Evolutionary conservation across 2,113 vertebrate genomes (phyloP).

Genomic region (Capricornis sumatraensis): DNA sequence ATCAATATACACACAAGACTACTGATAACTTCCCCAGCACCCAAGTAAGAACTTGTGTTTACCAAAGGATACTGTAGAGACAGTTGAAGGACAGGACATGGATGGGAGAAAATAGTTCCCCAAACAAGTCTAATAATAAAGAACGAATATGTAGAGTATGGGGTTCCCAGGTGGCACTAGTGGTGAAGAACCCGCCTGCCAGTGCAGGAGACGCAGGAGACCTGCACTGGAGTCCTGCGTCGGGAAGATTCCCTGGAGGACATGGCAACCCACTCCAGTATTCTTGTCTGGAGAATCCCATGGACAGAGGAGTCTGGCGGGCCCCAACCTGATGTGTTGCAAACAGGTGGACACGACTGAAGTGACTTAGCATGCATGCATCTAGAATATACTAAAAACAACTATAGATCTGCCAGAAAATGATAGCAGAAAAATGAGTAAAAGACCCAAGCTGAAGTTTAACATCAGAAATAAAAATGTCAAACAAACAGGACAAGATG

Average conservation of each 20-base stretch:
- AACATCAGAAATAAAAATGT: neutral
- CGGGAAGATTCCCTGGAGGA: neutral
- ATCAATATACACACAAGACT: neutral
- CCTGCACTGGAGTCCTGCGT: neutral
- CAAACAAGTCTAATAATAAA: neutral
- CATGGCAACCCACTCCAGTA: neutral
- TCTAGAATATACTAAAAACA: neutral
- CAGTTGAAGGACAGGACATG: neutral
- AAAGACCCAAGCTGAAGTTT: neutral
- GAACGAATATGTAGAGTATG: neutral
- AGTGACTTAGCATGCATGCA: neutral
- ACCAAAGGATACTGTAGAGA: neutral
- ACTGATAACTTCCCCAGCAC: fast-evolving
- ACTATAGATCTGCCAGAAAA: neutral
- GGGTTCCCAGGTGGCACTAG: neutral
- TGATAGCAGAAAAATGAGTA: neutral
- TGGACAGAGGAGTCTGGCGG: neutral
- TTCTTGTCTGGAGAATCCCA: neutral
- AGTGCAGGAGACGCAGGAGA: neutral
- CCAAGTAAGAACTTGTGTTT: neutral
- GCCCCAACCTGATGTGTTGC: neutral
- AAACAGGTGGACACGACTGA: fast-evolving
- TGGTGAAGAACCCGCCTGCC: neutral
- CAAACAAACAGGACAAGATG: neutral
- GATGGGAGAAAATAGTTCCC: neutral